Evolutionary conservation across 2,113 vertebrate genomes (phyloP).

Genomic region (Paradoxurus hermaphroditus): DNA sequence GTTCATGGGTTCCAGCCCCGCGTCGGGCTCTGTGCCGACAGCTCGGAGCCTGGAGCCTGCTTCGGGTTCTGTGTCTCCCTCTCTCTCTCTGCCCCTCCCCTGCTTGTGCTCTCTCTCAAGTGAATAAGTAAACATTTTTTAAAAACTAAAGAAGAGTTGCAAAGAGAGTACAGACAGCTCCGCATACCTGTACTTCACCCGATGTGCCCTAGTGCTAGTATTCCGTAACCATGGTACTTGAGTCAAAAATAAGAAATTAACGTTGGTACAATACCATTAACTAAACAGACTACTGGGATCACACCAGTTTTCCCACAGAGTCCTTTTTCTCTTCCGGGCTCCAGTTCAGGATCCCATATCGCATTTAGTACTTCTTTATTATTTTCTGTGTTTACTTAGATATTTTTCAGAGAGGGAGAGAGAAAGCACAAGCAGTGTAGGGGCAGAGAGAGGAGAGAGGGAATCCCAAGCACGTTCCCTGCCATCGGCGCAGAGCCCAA

Average conservation of each 20-base stretch:
- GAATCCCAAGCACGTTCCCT: not conserved
- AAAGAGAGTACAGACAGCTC: not conserved
- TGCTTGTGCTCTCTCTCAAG: too few relatives aligned
- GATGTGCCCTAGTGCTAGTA: not conserved
- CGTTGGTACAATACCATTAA: not conserved
- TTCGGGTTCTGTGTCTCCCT: too few relatives aligned
- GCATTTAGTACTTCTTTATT: not conserved
- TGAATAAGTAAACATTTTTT: too few relatives aligned
- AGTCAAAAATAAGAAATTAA: not conserved
- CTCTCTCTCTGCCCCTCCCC: too few relatives aligned
- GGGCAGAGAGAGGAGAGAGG: not conserved
- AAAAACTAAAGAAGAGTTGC: not conserved
- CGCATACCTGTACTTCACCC: not conserved
- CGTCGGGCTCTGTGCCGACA: too few relatives aligned
- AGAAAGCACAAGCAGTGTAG: too few relatives aligned
- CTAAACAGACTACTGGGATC: not conserved
- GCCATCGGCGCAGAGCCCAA: not conserved
- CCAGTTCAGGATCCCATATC: not conserved
- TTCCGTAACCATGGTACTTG: not conserved
- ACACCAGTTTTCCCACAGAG: not conserved
- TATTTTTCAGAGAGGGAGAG: not conserved
- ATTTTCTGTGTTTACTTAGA: not conserved
- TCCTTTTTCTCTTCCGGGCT: not conserved
- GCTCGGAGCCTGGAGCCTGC: too few relatives aligned
- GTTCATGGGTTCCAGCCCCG: too few relatives aligned